These are phyloP conservation scores for Zosterops lateralis DNA, from an alignment of 2,113 vertebrate species.

Conservation along the genomic window DNA sequence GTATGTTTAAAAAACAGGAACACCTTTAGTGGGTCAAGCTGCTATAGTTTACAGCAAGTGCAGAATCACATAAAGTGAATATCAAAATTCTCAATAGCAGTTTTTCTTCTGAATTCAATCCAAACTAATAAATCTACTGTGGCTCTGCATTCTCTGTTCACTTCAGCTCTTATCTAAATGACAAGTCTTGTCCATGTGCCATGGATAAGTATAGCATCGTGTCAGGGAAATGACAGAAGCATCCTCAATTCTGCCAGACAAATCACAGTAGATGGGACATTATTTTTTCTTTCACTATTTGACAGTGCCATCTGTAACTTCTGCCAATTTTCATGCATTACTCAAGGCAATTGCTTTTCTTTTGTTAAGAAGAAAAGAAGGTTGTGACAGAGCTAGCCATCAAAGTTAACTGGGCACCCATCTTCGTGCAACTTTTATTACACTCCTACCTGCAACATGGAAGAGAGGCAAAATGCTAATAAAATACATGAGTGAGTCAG, in stretches of 20 bases:
- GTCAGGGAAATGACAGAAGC: slow-evolving; percentile 12
- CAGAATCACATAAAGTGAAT: not conserved
- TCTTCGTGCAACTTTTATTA: not conserved
- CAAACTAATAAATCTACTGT: not conserved
- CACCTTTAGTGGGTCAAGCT: not conserved
- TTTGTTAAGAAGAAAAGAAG: not conserved
- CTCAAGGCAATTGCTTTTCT: not conserved
- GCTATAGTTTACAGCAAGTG: not conserved
- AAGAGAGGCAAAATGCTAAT: not conserved
- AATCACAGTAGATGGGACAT: slow-evolving; percentile 13
- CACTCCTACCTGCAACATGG: not conserved
- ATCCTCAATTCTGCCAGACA: slow-evolving; percentile 22
- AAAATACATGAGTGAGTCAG: not conserved
- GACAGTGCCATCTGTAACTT: slow-evolving; percentile 19
- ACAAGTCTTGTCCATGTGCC: not conserved
- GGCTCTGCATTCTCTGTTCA: not conserved
- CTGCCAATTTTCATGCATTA: not conserved
- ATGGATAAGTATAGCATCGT: not conserved
- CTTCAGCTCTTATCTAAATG: not conserved
- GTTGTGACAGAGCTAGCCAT: not conserved
- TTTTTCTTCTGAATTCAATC: not conserved
- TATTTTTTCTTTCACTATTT: not conserved
- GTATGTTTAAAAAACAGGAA: not conserved
- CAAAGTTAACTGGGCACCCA: not conserved
- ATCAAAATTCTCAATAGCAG: not conserved